Evolutionary conservation across 2,113 vertebrate species (phyloP), one percentile per base, ranked within the genome.

Genomic region (Bujurquina vittata): DNA sequence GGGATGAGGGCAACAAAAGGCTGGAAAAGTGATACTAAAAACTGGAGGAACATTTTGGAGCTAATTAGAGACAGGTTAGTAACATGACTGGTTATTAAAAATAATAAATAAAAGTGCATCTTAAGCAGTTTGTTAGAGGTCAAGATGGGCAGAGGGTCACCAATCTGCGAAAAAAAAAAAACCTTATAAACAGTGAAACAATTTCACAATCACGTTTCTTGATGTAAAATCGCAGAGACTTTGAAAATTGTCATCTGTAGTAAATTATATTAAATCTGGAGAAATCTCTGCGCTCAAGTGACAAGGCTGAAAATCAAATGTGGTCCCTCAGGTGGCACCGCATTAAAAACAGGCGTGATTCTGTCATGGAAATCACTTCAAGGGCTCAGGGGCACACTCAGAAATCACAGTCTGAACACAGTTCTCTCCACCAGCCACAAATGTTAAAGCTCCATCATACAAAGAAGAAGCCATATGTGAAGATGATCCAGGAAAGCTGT

Each of bases 111-210:
- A 10, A 3, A 12, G 10, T 12, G 10, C 18, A 29, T 46, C 22
- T 49, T 26, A 67, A 1, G 63, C 9, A 40, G 37, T 40, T 40
- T 40, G 3, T 40, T 10, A 40, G 10, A 40, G 10, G 37, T 40
- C 5, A 10, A 40, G 37, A 40, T 40, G 10, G 37, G 37, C 10
- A 40, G 9, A 40, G 63, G 40, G 46, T 46, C 63, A 67, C 3
- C 14, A 67, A 26, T 26, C 40, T 29, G 46, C 22, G n/a, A n/a
- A 18, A 49, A 49, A 40, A 7, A 40, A 7, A 67, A 4, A 5
- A 37, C 35, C 35, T 15, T 0, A 29, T 46, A 15, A 67, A 0
- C 26, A 46, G 0, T 67, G 9, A 67, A 49, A 49, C 22, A 18
- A 9, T 49, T 67, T 67, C 22, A 26, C 14, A 18, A 49, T 49